Percentiles rank a stretch among this genome's conserved stretches.
phyloP scores from a whole-genome alignment of 2,797 vertebrate genomes.

The Dendrocincla fuliginosa region DNA sequence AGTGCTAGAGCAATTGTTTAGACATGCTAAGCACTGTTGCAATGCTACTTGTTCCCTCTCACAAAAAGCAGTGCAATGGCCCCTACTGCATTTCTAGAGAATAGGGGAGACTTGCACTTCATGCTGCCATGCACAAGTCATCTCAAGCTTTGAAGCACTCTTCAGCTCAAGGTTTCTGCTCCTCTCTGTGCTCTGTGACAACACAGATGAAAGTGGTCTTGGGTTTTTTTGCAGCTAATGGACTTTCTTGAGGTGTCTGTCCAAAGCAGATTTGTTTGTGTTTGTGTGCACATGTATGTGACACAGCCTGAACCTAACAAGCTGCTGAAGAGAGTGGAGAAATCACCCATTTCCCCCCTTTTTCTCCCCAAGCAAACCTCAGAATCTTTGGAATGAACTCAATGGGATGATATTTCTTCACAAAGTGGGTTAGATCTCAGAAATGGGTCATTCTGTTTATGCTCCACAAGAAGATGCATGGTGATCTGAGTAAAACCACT shows the following conservation, averaged over 20 bases:
- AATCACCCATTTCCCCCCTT: neutral
- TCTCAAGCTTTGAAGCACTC: neutral
- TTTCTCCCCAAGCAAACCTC: neutral
- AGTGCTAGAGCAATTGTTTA: neutral
- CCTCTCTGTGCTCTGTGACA: neutral
- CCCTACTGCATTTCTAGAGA: neutral
- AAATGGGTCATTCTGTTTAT: neutral
- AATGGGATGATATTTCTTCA: neutral
- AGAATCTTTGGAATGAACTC: neutral
- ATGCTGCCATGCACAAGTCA: accelerated
- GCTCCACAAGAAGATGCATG: neutral
- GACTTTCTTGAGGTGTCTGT: neutral
- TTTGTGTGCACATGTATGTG: too few species aligned
- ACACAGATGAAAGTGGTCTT: neutral
- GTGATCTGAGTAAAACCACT: neutral
- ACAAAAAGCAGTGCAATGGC: neutral
- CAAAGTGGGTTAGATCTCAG: neutral
- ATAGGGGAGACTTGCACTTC: neutral
- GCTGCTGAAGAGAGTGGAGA: neutral
- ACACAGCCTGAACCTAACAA: neutral
- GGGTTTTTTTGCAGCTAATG: neutral
- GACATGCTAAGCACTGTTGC: neutral
- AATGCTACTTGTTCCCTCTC: neutral
- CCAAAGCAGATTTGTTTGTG: neutral
- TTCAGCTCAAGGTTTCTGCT: neutral